Evolutionary conservation across 2,797 vertebrate species (phyloP).

Genomic region (Leptodactylus fallax): DNA sequence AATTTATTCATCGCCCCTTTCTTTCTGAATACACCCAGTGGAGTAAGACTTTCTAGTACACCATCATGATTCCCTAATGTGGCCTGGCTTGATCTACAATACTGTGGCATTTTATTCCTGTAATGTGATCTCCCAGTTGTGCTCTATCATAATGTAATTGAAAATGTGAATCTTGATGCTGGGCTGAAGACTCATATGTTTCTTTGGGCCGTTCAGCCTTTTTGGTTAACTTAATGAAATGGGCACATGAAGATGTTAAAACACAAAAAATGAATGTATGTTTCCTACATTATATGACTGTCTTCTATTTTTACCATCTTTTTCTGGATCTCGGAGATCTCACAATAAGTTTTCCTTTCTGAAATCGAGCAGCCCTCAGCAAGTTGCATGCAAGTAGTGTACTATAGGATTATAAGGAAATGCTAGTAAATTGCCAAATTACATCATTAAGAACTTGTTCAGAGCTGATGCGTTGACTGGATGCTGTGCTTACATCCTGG

Average conservation of each 20-base stretch:
- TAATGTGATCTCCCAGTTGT: constrained; percentile 72
- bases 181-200: constrained; percentile 69
- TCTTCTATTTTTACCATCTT: constrained; percentile 69
- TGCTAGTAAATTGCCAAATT: neutral
- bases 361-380: constrained; percentile 20
- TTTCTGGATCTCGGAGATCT: constrained; percentile 64
- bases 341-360: constrained; percentile 30
- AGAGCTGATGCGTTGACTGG: neutral
- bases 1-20: constrained; percentile 64
- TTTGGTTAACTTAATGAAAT: constrained; percentile 67
- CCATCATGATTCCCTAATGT: constrained; percentile 70
- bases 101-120: constrained; percentile 72
- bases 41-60: constrained; percentile 69
- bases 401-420: constrained; percentile 24
- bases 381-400: constrained; percentile 45
- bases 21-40: constrained; percentile 69
- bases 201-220: constrained; percentile 72
- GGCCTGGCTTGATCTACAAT: constrained; percentile 68
- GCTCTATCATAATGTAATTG: constrained; percentile 72
- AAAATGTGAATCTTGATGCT: constrained; percentile 75
- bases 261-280: constrained; percentile 66
- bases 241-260: constrained; percentile 68
- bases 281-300: constrained; percentile 66
- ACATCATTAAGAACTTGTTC: neutral
- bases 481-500: neutral